Evolutionary conservation across 1,140 invertebrate species (phyloP).

Genomic region (Pseudachorutes palmiensis): DNA sequence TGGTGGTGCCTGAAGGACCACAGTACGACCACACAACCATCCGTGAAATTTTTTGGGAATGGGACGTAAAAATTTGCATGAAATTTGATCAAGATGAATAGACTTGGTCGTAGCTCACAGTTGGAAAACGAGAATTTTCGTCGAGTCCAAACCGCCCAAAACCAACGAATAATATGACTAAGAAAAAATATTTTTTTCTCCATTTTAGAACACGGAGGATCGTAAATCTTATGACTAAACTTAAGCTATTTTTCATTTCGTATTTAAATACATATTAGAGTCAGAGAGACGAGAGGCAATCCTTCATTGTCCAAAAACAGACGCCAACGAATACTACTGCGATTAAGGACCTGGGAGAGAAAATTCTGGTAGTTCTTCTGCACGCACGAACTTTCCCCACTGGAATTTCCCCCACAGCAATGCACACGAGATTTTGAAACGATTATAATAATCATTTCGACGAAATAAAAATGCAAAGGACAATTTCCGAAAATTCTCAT

Average conservation of each 20-base stretch:
- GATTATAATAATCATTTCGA: background rate
- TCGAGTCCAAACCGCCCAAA: too few species aligned
- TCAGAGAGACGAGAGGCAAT: slow-evolving; percentile 12
- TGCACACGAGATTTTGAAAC: background rate
- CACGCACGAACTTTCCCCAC: slow-evolving; percentile 2
- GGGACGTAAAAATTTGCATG: slow-evolving; percentile 2
- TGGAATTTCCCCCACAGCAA: background rate
- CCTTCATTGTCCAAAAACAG: slow-evolving; percentile 2
- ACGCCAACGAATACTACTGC: background rate
- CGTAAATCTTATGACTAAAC: slow-evolving; percentile 6
- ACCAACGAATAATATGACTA: background rate
- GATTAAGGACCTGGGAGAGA: too few species aligned
- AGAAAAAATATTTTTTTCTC: too few species aligned
- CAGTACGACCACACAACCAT: background rate
- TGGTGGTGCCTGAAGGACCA: too few species aligned
- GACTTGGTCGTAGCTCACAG: background rate
- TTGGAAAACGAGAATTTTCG: slow-evolving; percentile 4
- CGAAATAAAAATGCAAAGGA: background rate
- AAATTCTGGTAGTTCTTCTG: background rate
- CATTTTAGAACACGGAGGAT: background rate
- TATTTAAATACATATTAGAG: slow-evolving; percentile 14
- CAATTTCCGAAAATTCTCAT: background rate
- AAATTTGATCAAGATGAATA: slow-evolving; percentile 13
- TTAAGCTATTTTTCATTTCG: slow-evolving; percentile 13
- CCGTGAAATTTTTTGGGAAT: too few species aligned